phyloP scores from a whole-genome alignment of 2,113 vertebrate genomes.

The Sturnira hondurensis region DNA sequence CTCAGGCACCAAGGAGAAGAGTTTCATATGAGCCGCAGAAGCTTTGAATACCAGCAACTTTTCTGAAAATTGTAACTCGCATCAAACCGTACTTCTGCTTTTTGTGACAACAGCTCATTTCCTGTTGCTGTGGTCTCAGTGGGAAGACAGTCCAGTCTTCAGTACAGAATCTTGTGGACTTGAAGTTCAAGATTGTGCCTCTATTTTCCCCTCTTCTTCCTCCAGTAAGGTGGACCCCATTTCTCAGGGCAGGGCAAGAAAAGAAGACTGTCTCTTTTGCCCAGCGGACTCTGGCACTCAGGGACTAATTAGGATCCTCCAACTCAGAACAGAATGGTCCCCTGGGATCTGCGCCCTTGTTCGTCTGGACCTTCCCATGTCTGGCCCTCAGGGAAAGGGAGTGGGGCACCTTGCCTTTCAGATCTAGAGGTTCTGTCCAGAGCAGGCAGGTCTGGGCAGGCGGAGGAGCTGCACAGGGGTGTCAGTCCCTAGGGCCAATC shows the following conservation, averaged over 20 bases:
- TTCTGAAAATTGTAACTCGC: not conserved
- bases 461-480: not conserved
- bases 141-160: not conserved
- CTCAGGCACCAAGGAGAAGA: not conserved
- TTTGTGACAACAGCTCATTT: not conserved
- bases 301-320: conserved; percentile 35
- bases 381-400: not conserved
- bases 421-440: not conserved
- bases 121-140: not conserved
- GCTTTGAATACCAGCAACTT: not conserved
- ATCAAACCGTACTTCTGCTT: not conserved
- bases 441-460: not conserved
- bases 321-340: conserved; percentile 25
- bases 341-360: conserved; percentile 32
- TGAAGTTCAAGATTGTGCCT: not conserved
- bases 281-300: not conserved
- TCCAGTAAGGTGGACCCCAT: not conserved
- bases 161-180: not conserved
- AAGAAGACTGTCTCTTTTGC: not conserved
- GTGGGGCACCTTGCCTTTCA: not conserved
- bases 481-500: not conserved
- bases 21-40: conserved; percentile 9
- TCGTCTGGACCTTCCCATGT: not conserved
- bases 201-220: not conserved
- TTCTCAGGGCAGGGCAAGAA: not conserved